These are phyloP conservation scores for Rhagonycha fulva DNA, from an alignment of 2,888 invertebrate species.

Conservation along the genomic window DNA sequence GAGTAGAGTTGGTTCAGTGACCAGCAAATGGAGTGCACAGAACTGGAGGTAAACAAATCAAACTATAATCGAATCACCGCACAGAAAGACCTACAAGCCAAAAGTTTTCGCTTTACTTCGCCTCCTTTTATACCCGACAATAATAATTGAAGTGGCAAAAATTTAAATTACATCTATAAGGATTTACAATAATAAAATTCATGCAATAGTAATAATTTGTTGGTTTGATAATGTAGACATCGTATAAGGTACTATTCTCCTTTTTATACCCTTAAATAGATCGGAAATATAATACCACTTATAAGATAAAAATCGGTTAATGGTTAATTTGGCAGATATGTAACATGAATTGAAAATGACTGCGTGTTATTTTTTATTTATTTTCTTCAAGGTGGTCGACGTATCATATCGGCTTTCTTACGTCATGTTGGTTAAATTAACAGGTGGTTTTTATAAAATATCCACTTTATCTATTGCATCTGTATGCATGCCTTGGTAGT, in stretches of 20 bases:
- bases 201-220: not conserved
- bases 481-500: constrained; percentile 39
- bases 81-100: constrained; percentile 33
- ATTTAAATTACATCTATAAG: not conserved
- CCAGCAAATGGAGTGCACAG: constrained; percentile 54
- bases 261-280: not conserved
- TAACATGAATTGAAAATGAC: constrained; percentile 41
- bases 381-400: constrained; percentile 37
- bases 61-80: constrained; percentile 53
- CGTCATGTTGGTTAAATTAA: constrained; percentile 33
- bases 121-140: constrained; percentile 15
- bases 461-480: constrained; percentile 39
- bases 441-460: constrained; percentile 41
- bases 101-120: constrained; percentile 11
- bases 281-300: constrained; percentile 18
- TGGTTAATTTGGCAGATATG: constrained; percentile 43
- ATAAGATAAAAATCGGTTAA: constrained; percentile 32
- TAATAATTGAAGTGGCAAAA: constrained; percentile 12
- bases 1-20: constrained; percentile 49
- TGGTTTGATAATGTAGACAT: not conserved
- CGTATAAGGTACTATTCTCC: not conserved
- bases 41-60: constrained; percentile 52
- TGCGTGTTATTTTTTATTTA: constrained; percentile 30
- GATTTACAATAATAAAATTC: not conserved
- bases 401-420: constrained; percentile 35